phyloP scores from a whole-genome alignment of 64 coral and sea anemone genomes.

The Platygyra sinensis region DNA sequence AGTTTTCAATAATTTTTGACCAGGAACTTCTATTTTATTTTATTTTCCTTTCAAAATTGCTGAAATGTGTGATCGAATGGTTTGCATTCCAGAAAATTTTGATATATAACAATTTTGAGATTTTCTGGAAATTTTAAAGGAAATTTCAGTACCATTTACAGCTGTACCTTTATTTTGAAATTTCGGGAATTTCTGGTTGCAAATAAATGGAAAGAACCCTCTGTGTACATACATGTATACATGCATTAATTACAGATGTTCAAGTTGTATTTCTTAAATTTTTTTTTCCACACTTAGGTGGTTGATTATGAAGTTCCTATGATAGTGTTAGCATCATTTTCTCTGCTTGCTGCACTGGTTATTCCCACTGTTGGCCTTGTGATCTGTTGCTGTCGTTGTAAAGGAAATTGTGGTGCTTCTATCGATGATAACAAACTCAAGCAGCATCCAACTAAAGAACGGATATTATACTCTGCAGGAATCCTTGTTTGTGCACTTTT shows the following conservation, averaged over 20 bases:
- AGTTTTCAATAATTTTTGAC: too few species aligned
- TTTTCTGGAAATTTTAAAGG: too few species aligned
- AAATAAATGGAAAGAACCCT: too few species aligned
- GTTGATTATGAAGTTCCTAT: constrained; percentile 81
- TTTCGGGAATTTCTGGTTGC: too few species aligned
- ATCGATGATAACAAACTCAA: constrained; percentile 65
- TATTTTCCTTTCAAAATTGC: background rate
- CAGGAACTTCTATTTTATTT: too few species aligned
- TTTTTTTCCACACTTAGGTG: constrained; percentile 29
- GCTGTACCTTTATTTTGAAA: too few species aligned
- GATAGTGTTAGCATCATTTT: constrained; percentile 59
- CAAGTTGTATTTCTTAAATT: background rate
- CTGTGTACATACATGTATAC: too few species aligned
- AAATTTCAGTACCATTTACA: too few species aligned
- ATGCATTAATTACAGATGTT: background rate
- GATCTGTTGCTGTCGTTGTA: constrained; percentile 65
- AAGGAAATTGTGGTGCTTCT: constrained; percentile 65
- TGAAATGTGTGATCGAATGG: too few species aligned
- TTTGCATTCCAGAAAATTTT: too few species aligned
- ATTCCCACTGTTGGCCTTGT: constrained; percentile 75
- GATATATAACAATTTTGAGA: too few species aligned
- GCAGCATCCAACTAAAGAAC: constrained; percentile 61
- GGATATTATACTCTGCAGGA: constrained; percentile 56
- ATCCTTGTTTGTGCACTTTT: constrained; percentile 72
- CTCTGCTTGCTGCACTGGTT: constrained; percentile 66